Evolutionary conservation across 2,113 vertebrate genomes (phyloP).

Genomic region (Dromaius novaehollandiae): DNA sequence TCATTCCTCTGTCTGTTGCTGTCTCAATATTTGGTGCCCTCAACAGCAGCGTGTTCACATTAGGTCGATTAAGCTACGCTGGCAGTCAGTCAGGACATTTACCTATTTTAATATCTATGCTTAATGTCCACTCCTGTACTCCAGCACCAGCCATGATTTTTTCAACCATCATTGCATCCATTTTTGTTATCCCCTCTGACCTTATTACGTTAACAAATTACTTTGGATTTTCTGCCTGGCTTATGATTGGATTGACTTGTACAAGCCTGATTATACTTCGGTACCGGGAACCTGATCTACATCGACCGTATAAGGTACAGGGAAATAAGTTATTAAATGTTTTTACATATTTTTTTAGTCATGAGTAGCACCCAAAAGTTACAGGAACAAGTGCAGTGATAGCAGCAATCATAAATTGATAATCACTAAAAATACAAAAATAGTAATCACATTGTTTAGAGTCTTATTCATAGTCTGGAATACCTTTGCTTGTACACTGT

Average conservation of each 20-base stretch:
- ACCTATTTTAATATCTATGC: slow-evolving; percentile 74
- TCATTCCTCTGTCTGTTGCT: slow-evolving; percentile 72
- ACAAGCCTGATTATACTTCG: slow-evolving; percentile 72
- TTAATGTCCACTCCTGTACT: slow-evolving; percentile 65
- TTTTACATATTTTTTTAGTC: neutral
- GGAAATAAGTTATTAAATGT: neutral
- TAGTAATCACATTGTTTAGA: neutral
- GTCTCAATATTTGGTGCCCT: slow-evolving; percentile 76
- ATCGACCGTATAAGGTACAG: slow-evolving; percentile 76
- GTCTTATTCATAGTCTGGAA: neutral
- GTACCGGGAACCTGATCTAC: slow-evolving; percentile 70
- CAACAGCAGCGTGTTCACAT: slow-evolving; percentile 70
- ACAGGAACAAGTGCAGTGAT: neutral
- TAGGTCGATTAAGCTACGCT: slow-evolving; percentile 70
- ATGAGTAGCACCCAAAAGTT: neutral
- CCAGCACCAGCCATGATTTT: slow-evolving; percentile 75
- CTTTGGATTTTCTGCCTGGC: slow-evolving; percentile 71
- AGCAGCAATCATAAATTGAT: neutral
- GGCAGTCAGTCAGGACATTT: slow-evolving; percentile 75
- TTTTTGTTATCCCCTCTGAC: slow-evolving; percentile 76
- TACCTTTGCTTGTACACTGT: neutral
- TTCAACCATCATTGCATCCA: slow-evolving; percentile 67
- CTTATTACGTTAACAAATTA: slow-evolving; percentile 74
- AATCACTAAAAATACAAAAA: neutral
- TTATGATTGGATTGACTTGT: slow-evolving; percentile 71